A percentile compares a stretch with the other conserved stretches of the same genome.
Evolutionary conservation across 1,140 invertebrate genomes (phyloP).

Genomic region (Ladona fulva): DNA sequence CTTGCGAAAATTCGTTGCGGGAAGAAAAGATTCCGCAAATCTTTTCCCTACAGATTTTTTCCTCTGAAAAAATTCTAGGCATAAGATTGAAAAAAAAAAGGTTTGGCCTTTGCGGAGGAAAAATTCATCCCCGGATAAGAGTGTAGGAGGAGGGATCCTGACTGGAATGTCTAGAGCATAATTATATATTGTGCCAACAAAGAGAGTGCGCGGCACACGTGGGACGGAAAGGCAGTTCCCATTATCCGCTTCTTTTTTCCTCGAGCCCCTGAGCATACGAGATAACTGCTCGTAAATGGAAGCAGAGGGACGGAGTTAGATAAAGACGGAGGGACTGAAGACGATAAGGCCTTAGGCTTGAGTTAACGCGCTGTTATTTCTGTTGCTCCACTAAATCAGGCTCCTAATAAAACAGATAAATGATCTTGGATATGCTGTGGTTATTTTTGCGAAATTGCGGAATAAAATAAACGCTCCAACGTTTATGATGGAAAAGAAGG

Average conservation of each 20-base stretch:
- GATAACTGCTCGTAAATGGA: neutral
- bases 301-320: neutral
- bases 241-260: neutral
- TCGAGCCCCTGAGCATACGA: neutral
- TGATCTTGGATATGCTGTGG: no score
- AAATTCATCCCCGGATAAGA: neutral
- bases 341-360: neutral
- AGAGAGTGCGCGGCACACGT: neutral
- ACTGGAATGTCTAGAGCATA: neutral
- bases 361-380: neutral
- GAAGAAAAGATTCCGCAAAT: no score
- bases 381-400: no score
- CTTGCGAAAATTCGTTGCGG: no score
- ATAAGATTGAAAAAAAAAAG: no score
- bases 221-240: neutral
- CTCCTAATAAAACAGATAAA: no score
- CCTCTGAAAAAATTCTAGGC: no score
- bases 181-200: slow-evolving; percentile 8
- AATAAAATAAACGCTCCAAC: no score
- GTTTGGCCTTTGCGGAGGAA: neutral
- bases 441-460: no score
- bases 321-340: slow-evolving; percentile 4
- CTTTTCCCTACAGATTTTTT: no score
- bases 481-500: no score
- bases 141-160: no score